Conservation (phyloP, 2,888 invertebrate species). For the Eristalis intricaria region DNA sequence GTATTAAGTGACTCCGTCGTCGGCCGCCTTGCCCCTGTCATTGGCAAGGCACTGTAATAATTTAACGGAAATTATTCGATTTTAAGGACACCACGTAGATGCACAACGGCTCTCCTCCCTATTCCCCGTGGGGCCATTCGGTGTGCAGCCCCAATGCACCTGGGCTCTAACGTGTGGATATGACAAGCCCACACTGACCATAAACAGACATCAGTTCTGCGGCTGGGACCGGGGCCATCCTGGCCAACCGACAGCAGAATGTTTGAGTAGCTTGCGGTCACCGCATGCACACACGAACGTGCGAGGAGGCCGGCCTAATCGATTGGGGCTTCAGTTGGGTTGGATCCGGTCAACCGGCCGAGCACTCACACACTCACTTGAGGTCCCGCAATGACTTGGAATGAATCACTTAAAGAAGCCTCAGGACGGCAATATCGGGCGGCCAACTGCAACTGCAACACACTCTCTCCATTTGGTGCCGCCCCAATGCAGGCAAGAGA, state of each 20-base stretch:
- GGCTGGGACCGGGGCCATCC: constrained; percentile 37
- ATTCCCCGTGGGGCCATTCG: constrained; percentile 25
- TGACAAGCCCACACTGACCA: constrained; percentile 65
- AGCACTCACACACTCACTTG: not conserved
- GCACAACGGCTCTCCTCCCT: not conserved
- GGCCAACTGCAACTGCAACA: constrained; percentile 9
- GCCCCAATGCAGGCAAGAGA: not conserved
- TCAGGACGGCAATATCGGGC: constrained; percentile 41
- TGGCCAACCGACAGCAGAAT: constrained; percentile 24
- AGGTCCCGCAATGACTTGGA: constrained; percentile 16
- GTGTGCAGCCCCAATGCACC: constrained; percentile 8
- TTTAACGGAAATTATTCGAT: constrained; percentile 58
- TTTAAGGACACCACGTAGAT: constrained; percentile 37
- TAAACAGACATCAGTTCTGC: constrained; percentile 59
- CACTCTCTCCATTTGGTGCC: constrained; percentile 4
- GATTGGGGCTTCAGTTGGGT: constrained; percentile 26
- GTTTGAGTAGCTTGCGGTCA: constrained; percentile 67
- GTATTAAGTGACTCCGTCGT: constrained; percentile 32
- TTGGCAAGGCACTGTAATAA: constrained; percentile 46
- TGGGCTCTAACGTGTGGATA: constrained; percentile 30
- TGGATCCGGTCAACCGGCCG: not conserved
- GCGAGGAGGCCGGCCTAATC: constrained; percentile 27
- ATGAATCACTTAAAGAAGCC: constrained; percentile 48
- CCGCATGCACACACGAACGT: constrained; percentile 31
- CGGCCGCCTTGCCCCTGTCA: not conserved